These are phyloP conservation scores for Volucella inanis DNA, from an alignment of 2,888 invertebrate genomes.

Conservation along the genomic window DNA sequence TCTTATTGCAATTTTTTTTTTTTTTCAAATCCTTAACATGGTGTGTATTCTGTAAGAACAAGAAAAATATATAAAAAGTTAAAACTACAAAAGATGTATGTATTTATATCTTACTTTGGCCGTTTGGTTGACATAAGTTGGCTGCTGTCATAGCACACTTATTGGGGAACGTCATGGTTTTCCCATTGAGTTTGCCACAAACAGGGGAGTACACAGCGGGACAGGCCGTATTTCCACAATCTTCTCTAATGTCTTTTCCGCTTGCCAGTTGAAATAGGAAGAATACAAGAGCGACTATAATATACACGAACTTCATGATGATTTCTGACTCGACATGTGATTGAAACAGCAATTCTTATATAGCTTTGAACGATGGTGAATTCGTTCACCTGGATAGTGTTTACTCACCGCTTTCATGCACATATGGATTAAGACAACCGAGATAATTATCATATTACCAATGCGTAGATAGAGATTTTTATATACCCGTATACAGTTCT, in stretches of 20 bases:
- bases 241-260: not conserved
- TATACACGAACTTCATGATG: conserved; percentile 31
- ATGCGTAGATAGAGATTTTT: too few species aligned
- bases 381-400: too few species aligned
- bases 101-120: conserved; percentile 20
- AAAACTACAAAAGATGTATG: too few species aligned
- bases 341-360: not conserved
- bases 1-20: too few species aligned
- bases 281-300: conserved; percentile 11
- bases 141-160: not conserved
- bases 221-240: not conserved
- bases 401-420: too few species aligned
- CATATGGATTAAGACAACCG: too few species aligned
- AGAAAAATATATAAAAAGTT: too few species aligned
- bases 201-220: conserved; percentile 14
- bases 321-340: not conserved
- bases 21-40: too few species aligned
- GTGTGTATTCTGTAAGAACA: too few species aligned
- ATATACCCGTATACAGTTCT: too few species aligned
- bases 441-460: too few species aligned
- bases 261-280: conserved; percentile 11
- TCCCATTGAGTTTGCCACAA: conserved; percentile 52
- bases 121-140: conserved; percentile 26
- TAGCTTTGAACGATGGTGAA: not conserved
- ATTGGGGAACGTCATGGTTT: conserved; percentile 20